Base-by-base conservation (phyloP, 2,113 vertebrate genomes). In the Galeopterus variegatus region DNA sequence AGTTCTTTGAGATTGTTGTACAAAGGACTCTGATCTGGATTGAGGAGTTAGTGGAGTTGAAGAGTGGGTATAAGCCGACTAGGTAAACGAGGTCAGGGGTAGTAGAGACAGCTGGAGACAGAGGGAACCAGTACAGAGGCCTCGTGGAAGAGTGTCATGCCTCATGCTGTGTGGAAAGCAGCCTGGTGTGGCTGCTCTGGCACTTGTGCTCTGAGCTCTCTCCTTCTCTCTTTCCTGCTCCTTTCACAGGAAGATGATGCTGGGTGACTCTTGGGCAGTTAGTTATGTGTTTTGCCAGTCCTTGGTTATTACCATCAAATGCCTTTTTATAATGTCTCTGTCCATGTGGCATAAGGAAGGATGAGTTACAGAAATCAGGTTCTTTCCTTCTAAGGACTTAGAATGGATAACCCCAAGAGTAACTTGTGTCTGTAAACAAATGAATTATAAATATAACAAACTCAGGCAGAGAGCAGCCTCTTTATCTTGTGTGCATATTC, bases 321-420 rank as follows among this genome's bases (percentile, higher is more conserved):
- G 2, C 17, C 23, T 96, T 92, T 92, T 48, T 48, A n/a, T 85
- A 64, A 84, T 56, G 41, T 70, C 5, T 84, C 21, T 62, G 64
- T 94, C 58, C 31, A 72, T 10, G 4, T 67, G 67, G 36, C 73
- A 81, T 41, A 94, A 64, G 3, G 36, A 82, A 80, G 86, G 10
- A 56, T 93, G 75, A 82, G 56, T 70, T 90, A 48, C 6, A 76
- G 62, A 83, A 92, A 60, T 80, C 48, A 81, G 58, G 45, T 62
- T 91, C 79, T 95, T 77, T 18, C 1, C 21, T 79, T 92, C 31
- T 7, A 14, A 82, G 56, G 67, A 76, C 50, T 73, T 48, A 62
- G 52, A 73, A 15, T 88, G 28, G 93, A 62, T 84, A 93, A 62
- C n/a, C n/a, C 6, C 3, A 13, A 50, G 54, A 88, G 36, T 81